Conservation (phyloP, 2,797 vertebrate species). For the Vireo griseus region DNA sequence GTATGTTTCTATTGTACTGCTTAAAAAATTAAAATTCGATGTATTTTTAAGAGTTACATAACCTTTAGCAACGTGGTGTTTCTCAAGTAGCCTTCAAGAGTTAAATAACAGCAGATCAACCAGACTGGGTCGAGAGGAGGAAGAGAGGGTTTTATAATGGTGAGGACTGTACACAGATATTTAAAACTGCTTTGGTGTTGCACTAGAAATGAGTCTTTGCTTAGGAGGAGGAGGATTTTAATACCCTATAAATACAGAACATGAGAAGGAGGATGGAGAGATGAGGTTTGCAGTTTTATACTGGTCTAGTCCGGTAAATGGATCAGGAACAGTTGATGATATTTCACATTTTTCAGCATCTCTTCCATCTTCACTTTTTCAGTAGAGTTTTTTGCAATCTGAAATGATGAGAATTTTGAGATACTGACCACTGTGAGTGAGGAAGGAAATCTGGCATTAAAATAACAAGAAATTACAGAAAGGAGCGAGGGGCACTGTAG, state of each 20-base stretch:
- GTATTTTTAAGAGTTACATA: background rate
- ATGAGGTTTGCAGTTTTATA: background rate
- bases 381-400: background rate
- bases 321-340: background rate
- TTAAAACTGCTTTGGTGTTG: background rate
- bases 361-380: background rate
- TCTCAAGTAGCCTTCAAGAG: background rate
- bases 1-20: background rate
- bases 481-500: too few relatives aligned
- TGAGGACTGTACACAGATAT: background rate
- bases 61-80: background rate
- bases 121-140: background rate
- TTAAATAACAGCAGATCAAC: slow-evolving; percentile 21
- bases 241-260: background rate
- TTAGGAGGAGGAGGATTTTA: background rate
- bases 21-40: background rate
- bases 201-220: background rate
- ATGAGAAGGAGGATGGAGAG: background rate
- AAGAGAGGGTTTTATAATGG: background rate
- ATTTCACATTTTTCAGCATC: background rate
- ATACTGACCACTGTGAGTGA: background rate
- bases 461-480: background rate
- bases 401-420: background rate
- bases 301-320: background rate
- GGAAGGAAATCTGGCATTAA: background rate